These are phyloP conservation scores for Drosophila ficusphila DNA, from an alignment of 1,140 invertebrate species.

Conservation along the genomic window DNA sequence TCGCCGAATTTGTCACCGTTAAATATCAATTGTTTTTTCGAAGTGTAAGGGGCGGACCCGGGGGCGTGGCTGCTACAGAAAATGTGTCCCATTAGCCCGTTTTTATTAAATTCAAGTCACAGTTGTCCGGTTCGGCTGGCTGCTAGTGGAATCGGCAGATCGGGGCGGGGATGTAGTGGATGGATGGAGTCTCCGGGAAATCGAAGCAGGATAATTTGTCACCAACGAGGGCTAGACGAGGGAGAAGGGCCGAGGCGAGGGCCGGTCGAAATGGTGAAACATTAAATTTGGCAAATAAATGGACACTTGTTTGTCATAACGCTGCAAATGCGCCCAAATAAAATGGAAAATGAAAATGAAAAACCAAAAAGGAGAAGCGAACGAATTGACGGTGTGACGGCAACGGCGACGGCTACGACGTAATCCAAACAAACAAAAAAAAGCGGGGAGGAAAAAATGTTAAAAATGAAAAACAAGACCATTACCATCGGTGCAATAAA, in stretches of 20 bases:
- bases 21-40: not conserved
- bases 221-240: slow-evolving; percentile 39
- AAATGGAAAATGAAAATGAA: slow-evolving; percentile 63
- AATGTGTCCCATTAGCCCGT: slow-evolving; percentile 72
- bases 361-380: slow-evolving; percentile 42
- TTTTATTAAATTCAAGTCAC: slow-evolving; percentile 79
- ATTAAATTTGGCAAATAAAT: slow-evolving; percentile 83
- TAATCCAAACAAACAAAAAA: slow-evolving; percentile 64
- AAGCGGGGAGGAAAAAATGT: slow-evolving; percentile 27
- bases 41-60: not conserved
- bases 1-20: not conserved
- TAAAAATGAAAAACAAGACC: slow-evolving; percentile 79
- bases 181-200: slow-evolving; percentile 60
- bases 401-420: slow-evolving; percentile 50
- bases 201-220: slow-evolving; percentile 81
- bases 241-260: not conserved
- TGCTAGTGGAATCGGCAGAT: slow-evolving; percentile 2
- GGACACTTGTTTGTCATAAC: slow-evolving; percentile 83
- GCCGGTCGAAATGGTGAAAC: slow-evolving; percentile 69
- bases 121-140: slow-evolving; percentile 50
- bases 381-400: slow-evolving; percentile 32
- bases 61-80: slow-evolving; percentile 39
- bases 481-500: slow-evolving; percentile 81
- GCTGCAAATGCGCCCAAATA: slow-evolving; percentile 79
- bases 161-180: slow-evolving; percentile 4